Percentiles rank a stretch among this genome's conserved stretches.
Conservation (phyloP, 2,888 invertebrate species). For the Entomobrya proxima region DNA sequence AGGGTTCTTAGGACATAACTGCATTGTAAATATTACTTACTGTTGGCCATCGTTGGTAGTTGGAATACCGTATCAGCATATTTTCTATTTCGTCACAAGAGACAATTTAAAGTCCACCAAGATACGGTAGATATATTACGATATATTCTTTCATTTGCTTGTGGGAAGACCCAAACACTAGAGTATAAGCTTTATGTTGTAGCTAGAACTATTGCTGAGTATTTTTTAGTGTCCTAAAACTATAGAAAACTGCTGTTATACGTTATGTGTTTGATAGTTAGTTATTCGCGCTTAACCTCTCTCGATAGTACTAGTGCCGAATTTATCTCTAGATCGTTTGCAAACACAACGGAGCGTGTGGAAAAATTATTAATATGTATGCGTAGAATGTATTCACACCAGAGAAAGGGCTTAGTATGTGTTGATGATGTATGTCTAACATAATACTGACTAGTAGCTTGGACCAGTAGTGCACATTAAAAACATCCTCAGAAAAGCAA, state of each 20-base stretch:
- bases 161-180: too few relatives aligned
- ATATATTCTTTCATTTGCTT: not conserved
- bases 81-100: constrained; percentile 19
- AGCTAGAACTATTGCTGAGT: too few relatives aligned
- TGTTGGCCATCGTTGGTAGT: not conserved
- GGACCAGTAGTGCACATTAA: too few relatives aligned
- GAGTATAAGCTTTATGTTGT: too few relatives aligned
- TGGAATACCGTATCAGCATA: too few relatives aligned
- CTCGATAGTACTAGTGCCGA: constrained; percentile 6
- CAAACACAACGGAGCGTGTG: not conserved
- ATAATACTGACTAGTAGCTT: not conserved
- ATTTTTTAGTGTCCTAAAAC: too few relatives aligned
- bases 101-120: not conserved
- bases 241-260: too few relatives aligned
- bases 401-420: constrained; percentile 37
- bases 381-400: constrained; percentile 32
- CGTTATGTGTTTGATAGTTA: too few relatives aligned
- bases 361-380: constrained; percentile 60
- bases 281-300: constrained; percentile 53
- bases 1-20: too few relatives aligned
- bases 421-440: constrained; percentile 36
- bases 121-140: not conserved
- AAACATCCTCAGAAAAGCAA: too few relatives aligned
- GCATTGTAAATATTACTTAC: not conserved
- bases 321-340: not conserved